Evolutionary conservation across 2,888 invertebrate species (phyloP).

Genomic region (Cataglyphis altisquamis): DNA sequence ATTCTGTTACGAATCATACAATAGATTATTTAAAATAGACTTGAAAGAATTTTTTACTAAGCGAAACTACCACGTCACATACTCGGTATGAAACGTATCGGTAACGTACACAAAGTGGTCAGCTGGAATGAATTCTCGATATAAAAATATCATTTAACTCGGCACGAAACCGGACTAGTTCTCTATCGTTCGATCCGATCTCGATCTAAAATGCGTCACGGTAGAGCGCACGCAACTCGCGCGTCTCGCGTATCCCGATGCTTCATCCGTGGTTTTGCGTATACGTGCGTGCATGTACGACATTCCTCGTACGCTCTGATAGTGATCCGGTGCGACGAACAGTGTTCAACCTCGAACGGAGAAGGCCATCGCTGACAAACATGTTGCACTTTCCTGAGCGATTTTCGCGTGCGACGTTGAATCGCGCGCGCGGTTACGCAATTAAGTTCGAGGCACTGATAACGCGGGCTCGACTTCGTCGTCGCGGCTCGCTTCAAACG

Average conservation of each 20-base stretch:
- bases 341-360: slow-evolving; percentile 73
- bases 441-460: slow-evolving; percentile 1
- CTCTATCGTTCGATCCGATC: slow-evolving; percentile 67
- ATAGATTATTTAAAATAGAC: background rate
- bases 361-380: slow-evolving; percentile 70
- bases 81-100: background rate
- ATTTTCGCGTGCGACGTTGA: slow-evolving; percentile 7
- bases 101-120: background rate
- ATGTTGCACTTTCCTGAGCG: background rate
- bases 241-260: slow-evolving; percentile 51
- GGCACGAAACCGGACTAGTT: slow-evolving; percentile 57
- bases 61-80: background rate
- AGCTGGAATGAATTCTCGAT: slow-evolving; percentile 27
- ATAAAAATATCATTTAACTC: slow-evolving; percentile 59
- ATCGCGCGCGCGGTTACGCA: slow-evolving; percentile 4
- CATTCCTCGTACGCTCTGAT: slow-evolving; percentile 66
- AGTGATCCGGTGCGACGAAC: slow-evolving; percentile 66
- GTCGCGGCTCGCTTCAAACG: background rate
- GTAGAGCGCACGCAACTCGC: slow-evolving; percentile 64
- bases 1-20: background rate
- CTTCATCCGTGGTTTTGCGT: slow-evolving; percentile 38
- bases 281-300: slow-evolving; percentile 45
- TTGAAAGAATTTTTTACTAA: background rate
- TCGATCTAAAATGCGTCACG: slow-evolving; percentile 63
- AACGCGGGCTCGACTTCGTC: background rate